Base-by-base conservation (phyloP, 2,113 vertebrate species). In the Apeltes quadracus region DNA sequence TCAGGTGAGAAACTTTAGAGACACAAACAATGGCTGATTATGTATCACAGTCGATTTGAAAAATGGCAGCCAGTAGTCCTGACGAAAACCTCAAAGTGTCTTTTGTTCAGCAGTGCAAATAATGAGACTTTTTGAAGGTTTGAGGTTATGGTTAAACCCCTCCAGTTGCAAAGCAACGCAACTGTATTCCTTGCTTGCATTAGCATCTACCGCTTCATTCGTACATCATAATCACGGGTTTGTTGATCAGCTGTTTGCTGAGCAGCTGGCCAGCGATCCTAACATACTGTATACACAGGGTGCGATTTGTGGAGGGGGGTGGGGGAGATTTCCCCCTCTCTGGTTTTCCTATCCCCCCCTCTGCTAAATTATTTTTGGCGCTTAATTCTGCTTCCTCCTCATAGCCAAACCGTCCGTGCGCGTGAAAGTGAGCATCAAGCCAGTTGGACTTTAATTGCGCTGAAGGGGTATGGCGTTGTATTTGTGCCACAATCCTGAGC, bases 1-100 rank as follows among this genome's bases (percentile, higher is more conserved):
- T 72, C 14, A 69, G 41, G 63, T 63, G 44, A 59, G 75, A 74
- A 70, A 76, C 55, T 59, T 48, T 36, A 62, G 48, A 56, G n/a
- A 69, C 59, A 68, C 70, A 79, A 72, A 66, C 56, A 68, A 5
- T 22, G 63, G 72, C 71, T 27, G 41, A 50, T 53, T 34, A n/a
- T 55, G 58, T 65, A 57, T 15, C 39, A 46, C 15, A 56, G 79
- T 62, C 84, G 34, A 72, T 61, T 43, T 66, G 55, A 53, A 63
- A n/a, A 76, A 79, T 70, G 56, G 63, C 69, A 41, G 54, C 20
- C 34, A 25, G 32, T 11, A 23, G 62, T 54, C 72, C 20, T 20
- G 58, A 69, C 20, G 25, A 38, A 65, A 46, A 67, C 32, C 22
- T 59, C 38, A 38, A 63, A 56, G 22, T 16, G 38, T 50, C 15